Evolutionary conservation across 2,888 invertebrate genomes (phyloP).

Genomic region (Suillia variegata): DNA sequence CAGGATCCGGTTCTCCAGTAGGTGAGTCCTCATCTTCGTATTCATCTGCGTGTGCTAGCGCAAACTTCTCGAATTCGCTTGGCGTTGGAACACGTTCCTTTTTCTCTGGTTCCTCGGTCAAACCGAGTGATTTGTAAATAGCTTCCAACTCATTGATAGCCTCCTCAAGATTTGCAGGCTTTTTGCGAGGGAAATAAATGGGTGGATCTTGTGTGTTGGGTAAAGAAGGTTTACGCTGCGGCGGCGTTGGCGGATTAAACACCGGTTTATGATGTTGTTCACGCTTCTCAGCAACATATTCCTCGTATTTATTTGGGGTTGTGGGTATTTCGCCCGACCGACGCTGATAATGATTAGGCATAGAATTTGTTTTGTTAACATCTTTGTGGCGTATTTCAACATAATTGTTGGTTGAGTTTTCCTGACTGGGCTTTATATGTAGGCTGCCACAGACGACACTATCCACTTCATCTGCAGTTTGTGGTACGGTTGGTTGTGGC

Average conservation of each 20-base stretch:
- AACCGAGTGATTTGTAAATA: conserved; percentile 86
- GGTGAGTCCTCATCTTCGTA: conserved; percentile 64
- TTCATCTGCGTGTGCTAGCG: conserved; percentile 66
- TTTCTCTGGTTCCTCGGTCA: conserved; percentile 67
- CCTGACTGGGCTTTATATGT: conserved; percentile 52
- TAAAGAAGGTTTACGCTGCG: conserved; percentile 45
- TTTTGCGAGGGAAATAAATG: conserved; percentile 61
- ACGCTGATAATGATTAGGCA: conserved; percentile 57
- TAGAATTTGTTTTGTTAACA: conserved; percentile 53
- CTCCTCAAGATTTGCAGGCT: conserved; percentile 83
- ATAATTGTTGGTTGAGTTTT: conserved; percentile 41
- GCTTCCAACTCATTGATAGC: conserved; percentile 88
- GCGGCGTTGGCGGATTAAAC: conserved; percentile 43
- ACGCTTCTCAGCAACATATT: conserved; percentile 56
- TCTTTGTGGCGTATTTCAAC: conserved; percentile 54
- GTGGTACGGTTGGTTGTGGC: conserved; percentile 7
- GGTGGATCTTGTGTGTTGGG: conserved; percentile 33
- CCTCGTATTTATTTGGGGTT: conserved; percentile 58
- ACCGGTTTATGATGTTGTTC: conserved; percentile 40
- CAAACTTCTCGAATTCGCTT: conserved; percentile 57
- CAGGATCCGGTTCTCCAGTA: conserved; percentile 78
- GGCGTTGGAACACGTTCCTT: conserved; percentile 47
- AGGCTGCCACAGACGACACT: conserved; percentile 54
- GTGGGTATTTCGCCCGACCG: conserved; percentile 46
- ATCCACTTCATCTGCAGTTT: conserved; percentile 35